phyloP scores from a whole-genome alignment of 1,140 invertebrate genomes.

The Bombus pyrosoma region DNA sequence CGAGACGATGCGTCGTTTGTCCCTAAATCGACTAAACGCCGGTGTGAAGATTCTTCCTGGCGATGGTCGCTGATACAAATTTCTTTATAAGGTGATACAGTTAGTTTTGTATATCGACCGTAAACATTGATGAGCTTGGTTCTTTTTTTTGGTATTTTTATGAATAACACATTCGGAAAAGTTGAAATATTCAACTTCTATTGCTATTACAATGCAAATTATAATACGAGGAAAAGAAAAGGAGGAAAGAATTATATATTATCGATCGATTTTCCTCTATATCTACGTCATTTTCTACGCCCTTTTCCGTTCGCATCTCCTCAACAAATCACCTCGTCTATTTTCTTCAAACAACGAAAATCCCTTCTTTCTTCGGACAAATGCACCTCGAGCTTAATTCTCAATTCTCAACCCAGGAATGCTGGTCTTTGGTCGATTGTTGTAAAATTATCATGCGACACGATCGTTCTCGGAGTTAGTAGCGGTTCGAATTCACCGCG shows the following conservation, averaged over 20 bases:
- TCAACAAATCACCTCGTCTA: background rate
- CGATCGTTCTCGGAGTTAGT: background rate
- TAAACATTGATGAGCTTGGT: no score
- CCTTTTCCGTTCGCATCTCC: background rate
- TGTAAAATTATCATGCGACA: constrained; percentile 8
- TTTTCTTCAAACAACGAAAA: background rate
- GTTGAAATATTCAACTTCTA: no score
- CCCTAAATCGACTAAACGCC: background rate
- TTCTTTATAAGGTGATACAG: no score
- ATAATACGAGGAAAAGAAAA: no score
- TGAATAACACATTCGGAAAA: no score
- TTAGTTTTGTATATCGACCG: no score
- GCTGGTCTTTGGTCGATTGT: background rate
- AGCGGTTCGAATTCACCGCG: constrained; percentile 37
- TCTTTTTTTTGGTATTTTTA: no score
- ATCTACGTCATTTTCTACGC: background rate
- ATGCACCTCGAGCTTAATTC: background rate
- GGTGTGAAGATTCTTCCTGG: constrained; percentile 6
- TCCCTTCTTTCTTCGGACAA: background rate
- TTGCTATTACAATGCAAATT: no score
- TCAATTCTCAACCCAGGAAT: background rate
- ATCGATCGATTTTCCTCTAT: background rate
- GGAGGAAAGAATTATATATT: no score
- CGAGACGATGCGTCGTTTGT: background rate
- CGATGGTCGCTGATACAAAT: no score